Base-by-base conservation (phyloP, 2,888 invertebrate species). In the Drosophila infuscata region DNA sequence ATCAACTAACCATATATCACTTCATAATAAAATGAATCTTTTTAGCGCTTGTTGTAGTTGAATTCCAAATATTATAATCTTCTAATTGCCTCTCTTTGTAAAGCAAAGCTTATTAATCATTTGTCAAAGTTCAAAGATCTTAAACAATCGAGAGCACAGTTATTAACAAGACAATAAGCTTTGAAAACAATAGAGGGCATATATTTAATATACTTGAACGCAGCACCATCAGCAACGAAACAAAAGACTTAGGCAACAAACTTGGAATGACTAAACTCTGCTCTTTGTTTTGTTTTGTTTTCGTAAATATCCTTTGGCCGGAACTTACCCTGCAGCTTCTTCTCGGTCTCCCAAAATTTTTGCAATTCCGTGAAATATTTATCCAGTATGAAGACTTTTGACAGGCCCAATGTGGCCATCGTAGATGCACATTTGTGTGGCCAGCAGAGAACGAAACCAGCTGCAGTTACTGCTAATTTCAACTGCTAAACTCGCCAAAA, bases 331-430 rank as follows among this genome's bases (percentile, higher is more conserved):
- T 97, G 97, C 92, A 98, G 95, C 94, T 98, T 98, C 94, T 98
- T 98, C 94, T 98, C 98, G 78, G 98, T 97, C 94, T 98, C 98
- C 97, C 98, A 97, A 94, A 98, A 97, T 94, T 98, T 98, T 94
- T 98, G 98, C 94, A 98, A 95, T 94, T 98, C 98, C 87, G 97
- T 98, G 94, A 98, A 98, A 94, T 98, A 98, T 94, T 98, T 98
- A 96, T 98, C 98, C 95, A 98, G 96, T 94, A 98, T 98, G 95
- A 98, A 98, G 94, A 98, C 98, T 95, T 98, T 98, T 93, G 98
- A 98, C 92, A 98, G 96, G 95, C 98, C 98, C 94, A 98, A 95
- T 94, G 98, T 98, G 95, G 98, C 98, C 98, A 98, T 98, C 88
- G 91, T 93, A 92, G 83, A 91, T 88, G 83, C 79, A 92, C 93